A percentile compares a stretch with the other conserved stretches of the same genome.
phyloP scores from a whole-genome alignment of 2,888 invertebrate species.

The Drosophila paracracens region DNA sequence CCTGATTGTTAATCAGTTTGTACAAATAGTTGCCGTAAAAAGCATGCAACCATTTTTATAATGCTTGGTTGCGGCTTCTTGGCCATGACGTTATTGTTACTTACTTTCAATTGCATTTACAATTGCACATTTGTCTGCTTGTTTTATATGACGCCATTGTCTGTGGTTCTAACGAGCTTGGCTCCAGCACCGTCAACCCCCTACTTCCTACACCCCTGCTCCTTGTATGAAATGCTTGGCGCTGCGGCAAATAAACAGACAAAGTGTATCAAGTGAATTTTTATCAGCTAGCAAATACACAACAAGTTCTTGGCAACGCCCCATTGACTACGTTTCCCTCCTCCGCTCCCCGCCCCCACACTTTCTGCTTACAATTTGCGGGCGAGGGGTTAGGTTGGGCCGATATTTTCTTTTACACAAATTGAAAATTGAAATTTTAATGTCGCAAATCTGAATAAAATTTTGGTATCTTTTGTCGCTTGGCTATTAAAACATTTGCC shows the following conservation, averaged over 20 bases:
- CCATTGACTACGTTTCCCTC: slow-evolving; percentile 33
- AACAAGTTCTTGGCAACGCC: slow-evolving; percentile 66
- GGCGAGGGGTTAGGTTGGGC: background rate
- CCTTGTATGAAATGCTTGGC: slow-evolving; percentile 16
- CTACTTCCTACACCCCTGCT: background rate
- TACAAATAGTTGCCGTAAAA: background rate
- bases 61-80: slow-evolving; percentile 1
- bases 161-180: slow-evolving; percentile 27
- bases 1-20: background rate
- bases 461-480: slow-evolving; percentile 44
- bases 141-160: slow-evolving; percentile 51
- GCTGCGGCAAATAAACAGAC: slow-evolving; percentile 56
- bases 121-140: slow-evolving; percentile 53
- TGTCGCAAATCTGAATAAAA: slow-evolving; percentile 65
- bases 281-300: slow-evolving; percentile 77
- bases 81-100: slow-evolving; percentile 10
- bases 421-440: slow-evolving; percentile 66
- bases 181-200: slow-evolving; percentile 3
- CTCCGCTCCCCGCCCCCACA: background rate
- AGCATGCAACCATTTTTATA: background rate
- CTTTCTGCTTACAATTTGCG: slow-evolving; percentile 7
- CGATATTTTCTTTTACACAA: slow-evolving; percentile 37
- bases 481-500: slow-evolving; percentile 57
- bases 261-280: slow-evolving; percentile 74
- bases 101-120: slow-evolving; percentile 49